Evolutionary conservation across 37 sponge, comb jelly and placozoan genomes (phyloP), one percentile per base, ranked within the genome.

Genomic region (Cliona cf. orientalis): DNA sequence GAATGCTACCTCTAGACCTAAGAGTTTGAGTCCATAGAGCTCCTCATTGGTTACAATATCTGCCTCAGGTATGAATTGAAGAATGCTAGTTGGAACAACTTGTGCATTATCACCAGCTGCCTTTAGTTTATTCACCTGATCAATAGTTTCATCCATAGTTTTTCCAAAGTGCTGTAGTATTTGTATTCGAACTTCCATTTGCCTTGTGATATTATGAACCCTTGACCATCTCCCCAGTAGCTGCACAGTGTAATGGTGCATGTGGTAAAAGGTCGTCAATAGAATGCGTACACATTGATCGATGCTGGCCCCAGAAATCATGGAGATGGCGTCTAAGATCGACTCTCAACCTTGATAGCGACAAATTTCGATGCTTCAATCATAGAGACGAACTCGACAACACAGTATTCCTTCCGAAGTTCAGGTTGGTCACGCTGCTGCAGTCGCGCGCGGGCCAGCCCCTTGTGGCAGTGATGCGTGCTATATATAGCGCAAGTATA

Each of bases 21-120:
- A 46, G 2, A 14, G 45, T 3, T 11, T 40, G 3, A 78, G 46
- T 17, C 33, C 41, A 25, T 37, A 36, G 9, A 78, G 57, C 39
- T 78, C 79, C 11, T 42, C 67, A 5, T 62, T 7, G 5, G 53
- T 78, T 26, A 42, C 12, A 32, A 21, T 2, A 32, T 78, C 79
- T 28, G 57, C 12, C 2, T 64, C 66, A 4, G 76, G 42, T 5
- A 75, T 75, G 3, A 75, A 11, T 58, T 58, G 25, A 75, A 75
- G 45, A 37, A 58, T 36, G 76, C 40, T 56, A 9, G 42, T 58
- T 32, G 60, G n/a, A 58, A 42, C 38, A 29, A 26, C 62, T 58
- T 59, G 40, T 35, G 29, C 11, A 11, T 56, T 42, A 35, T 58
- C 76, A 9, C 28, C 62, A 35, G 19, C 17, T 17, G 11, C 71